phyloP scores from a whole-genome alignment of 2,113 vertebrate species.

The Phocoena sinus region DNA sequence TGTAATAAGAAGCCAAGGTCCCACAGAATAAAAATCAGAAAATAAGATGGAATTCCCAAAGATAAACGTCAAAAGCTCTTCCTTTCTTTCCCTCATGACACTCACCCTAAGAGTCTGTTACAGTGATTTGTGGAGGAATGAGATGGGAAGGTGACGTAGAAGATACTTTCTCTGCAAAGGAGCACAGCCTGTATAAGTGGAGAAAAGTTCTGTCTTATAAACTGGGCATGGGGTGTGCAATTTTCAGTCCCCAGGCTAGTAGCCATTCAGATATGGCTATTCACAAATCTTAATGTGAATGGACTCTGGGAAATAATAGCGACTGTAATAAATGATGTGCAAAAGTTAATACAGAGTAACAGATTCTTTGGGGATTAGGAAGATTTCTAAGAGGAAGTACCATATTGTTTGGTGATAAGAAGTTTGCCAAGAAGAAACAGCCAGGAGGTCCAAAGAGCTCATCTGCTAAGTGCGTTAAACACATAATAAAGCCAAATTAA shows the following conservation, averaged over 20 bases:
- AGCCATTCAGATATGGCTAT: not conserved
- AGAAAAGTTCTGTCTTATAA: not conserved
- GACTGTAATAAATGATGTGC: not conserved
- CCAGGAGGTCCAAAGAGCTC: not conserved
- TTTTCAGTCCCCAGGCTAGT: not conserved
- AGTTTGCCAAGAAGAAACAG: not conserved
- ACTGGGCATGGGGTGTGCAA: not conserved
- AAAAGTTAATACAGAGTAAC: not conserved
- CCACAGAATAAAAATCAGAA: not conserved
- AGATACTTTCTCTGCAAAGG: not conserved
- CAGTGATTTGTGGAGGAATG: not conserved
- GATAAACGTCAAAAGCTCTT: not conserved
- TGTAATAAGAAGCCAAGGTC: not conserved
- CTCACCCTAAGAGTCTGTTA: not conserved
- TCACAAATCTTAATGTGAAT: not conserved
- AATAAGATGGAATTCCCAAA: not conserved
- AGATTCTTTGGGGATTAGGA: not conserved
- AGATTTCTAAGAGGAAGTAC: not conserved
- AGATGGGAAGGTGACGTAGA: not conserved
- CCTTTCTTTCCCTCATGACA: not conserved
- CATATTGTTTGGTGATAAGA: not conserved
- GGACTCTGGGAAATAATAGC: not conserved
- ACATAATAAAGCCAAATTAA: not conserved
- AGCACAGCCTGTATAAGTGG: rapidly evolving
- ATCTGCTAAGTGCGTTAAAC: not conserved